Percentiles rank a stretch among this genome's conserved stretches.
These are phyloP conservation scores for Muschampia plurimacula DNA, from an alignment of 2,888 invertebrate species.

Conservation along the genomic window DNA sequence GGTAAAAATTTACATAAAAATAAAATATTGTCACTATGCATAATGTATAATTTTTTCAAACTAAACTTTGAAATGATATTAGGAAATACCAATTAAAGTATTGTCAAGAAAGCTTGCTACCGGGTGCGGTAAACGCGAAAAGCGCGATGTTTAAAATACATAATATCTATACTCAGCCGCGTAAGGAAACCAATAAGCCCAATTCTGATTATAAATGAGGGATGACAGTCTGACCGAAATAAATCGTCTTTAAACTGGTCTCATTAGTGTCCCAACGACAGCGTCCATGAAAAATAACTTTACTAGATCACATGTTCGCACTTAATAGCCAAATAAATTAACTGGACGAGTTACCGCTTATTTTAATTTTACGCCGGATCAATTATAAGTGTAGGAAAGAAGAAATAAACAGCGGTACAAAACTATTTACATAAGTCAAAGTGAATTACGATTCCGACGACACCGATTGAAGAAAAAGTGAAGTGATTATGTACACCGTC, in stretches of 20 bases:
- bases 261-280: constrained; percentile 81
- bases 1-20: constrained; percentile 43
- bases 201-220: constrained; percentile 65
- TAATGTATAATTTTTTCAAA: constrained; percentile 19
- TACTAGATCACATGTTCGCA: constrained; percentile 83
- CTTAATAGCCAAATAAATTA: constrained; percentile 84
- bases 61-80: constrained; percentile 79
- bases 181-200: constrained; percentile 78
- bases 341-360: constrained; percentile 70
- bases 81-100: constrained; percentile 80
- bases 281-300: constrained; percentile 74
- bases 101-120: constrained; percentile 45
- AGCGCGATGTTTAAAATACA: constrained; percentile 64
- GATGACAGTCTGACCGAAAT: constrained; percentile 71
- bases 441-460: constrained; percentile 74
- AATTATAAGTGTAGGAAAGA: constrained; percentile 72
- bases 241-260: constrained; percentile 77
- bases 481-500: constrained; percentile 75
- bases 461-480: constrained; percentile 70
- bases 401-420: constrained; percentile 76
- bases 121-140: constrained; percentile 41
- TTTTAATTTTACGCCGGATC: constrained; percentile 78
- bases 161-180: constrained; percentile 71
- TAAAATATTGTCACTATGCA: constrained; percentile 28
- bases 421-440: constrained; percentile 84